phyloP scores from a whole-genome alignment of 2,888 invertebrate genomes.

The Machimus atricapillus region DNA sequence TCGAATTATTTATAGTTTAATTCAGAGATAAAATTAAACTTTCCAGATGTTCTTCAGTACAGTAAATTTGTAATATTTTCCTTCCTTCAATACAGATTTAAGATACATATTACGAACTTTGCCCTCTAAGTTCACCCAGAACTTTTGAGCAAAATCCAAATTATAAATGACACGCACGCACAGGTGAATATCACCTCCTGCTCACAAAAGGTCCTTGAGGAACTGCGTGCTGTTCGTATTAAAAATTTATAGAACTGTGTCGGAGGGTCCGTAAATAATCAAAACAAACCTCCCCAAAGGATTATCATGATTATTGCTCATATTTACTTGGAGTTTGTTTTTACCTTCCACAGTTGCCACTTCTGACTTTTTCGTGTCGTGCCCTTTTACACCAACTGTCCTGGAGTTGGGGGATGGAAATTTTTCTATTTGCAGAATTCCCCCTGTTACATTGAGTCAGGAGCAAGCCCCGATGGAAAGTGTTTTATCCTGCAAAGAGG shows the following conservation, averaged over 20 bases:
- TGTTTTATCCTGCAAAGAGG: neutral
- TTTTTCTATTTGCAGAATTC: constrained; percentile 33
- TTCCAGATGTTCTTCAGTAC: neutral
- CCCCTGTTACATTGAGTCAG: neutral
- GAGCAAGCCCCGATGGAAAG: neutral
- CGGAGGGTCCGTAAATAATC: constrained; percentile 47
- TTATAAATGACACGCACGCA: constrained; percentile 13
- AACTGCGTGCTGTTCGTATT: neutral
- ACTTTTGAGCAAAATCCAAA: neutral
- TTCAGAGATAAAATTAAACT: too few relatives aligned
- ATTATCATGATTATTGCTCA: constrained; percentile 48
- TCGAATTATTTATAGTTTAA: too few relatives aligned
- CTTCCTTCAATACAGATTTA: neutral
- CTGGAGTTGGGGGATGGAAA: neutral
- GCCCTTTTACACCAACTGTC: neutral
- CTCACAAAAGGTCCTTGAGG: constrained; percentile 19
- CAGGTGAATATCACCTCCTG: constrained; percentile 22
- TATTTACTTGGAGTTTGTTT: constrained; percentile 23
- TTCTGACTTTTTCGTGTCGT: constrained; percentile 9
- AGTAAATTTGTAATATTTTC: neutral
- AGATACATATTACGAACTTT: neutral
- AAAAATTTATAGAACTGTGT: constrained; percentile 32
- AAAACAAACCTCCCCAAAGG: constrained; percentile 48
- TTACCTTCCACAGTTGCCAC: constrained; percentile 9
- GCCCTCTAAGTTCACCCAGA: neutral